Conservation (phyloP, 2,113 vertebrate species). For the Genyomyrus donnyi region DNA sequence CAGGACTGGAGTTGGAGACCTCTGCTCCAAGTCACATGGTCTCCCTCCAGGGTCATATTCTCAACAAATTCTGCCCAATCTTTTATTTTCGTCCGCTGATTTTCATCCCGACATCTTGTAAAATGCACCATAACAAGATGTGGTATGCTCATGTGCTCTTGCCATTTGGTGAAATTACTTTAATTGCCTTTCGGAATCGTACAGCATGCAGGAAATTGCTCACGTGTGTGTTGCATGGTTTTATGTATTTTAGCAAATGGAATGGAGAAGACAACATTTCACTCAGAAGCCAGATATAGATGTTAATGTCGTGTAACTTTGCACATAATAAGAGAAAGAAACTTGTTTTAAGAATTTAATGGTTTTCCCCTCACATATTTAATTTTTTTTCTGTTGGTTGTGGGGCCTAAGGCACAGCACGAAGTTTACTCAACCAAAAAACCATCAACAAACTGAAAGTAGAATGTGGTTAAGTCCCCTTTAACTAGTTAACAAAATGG, state of each 20-base stretch:
- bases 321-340: background rate
- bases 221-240: background rate
- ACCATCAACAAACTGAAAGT: background rate
- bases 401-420: background rate
- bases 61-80: background rate
- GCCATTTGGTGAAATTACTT: background rate
- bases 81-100: background rate
- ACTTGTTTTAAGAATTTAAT: background rate
- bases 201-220: background rate
- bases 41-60: background rate
- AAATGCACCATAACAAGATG: background rate
- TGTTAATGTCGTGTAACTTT: background rate
- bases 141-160: background rate
- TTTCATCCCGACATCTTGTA: background rate
- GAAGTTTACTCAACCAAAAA: background rate
- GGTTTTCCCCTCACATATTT: background rate
- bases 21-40: background rate
- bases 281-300: background rate
- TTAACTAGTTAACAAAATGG: background rate
- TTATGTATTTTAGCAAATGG: background rate
- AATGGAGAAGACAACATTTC: background rate
- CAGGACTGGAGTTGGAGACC: background rate
- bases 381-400: background rate
- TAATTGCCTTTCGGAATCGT: background rate
- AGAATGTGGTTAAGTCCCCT: background rate